Percentiles rank a stretch among this genome's conserved stretches.
These are phyloP conservation scores for Danio aesculapii DNA, from an alignment of 2,797 vertebrate genomes.

Conservation along the genomic window DNA sequence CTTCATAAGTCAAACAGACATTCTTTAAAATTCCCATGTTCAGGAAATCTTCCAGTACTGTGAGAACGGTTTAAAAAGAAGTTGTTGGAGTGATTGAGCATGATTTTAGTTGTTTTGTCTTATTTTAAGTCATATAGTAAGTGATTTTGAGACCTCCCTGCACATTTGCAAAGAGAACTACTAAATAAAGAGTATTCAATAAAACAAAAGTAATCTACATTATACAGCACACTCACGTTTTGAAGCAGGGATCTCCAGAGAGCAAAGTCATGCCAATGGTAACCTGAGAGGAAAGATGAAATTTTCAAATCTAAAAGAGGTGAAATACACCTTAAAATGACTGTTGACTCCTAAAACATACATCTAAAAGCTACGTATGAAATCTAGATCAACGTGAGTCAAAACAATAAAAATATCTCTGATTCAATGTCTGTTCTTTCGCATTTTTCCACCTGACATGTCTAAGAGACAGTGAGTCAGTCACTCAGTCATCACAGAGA, in stretches of 20 bases:
- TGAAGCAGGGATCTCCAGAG: constrained; percentile 90
- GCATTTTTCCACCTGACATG: constrained; percentile 19
- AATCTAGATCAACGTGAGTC: background rate
- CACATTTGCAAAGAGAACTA: background rate
- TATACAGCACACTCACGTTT: constrained; percentile 82
- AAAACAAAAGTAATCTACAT: background rate
- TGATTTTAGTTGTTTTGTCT: background rate
- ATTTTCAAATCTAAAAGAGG: constrained; percentile 22
- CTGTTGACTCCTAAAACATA: background rate
- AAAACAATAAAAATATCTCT: constrained; percentile 14
- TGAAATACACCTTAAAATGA: background rate
- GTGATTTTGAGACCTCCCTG: background rate
- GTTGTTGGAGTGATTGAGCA: no score
- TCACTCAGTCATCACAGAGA: constrained; percentile 19
- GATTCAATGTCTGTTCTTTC: background rate
- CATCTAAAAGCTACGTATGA: background rate
- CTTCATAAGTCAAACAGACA: no score
- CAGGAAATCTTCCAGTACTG: no score
- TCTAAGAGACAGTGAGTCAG: constrained; percentile 45
- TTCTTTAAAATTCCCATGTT: no score
- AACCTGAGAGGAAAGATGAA: constrained; percentile 72
- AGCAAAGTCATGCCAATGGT: constrained; percentile 88
- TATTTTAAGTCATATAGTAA: background rate
- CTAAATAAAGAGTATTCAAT: background rate
- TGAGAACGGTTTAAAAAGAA: no score